phyloP scores from a whole-genome alignment of 2,797 vertebrate genomes.

The Acanthornis magna region DNA sequence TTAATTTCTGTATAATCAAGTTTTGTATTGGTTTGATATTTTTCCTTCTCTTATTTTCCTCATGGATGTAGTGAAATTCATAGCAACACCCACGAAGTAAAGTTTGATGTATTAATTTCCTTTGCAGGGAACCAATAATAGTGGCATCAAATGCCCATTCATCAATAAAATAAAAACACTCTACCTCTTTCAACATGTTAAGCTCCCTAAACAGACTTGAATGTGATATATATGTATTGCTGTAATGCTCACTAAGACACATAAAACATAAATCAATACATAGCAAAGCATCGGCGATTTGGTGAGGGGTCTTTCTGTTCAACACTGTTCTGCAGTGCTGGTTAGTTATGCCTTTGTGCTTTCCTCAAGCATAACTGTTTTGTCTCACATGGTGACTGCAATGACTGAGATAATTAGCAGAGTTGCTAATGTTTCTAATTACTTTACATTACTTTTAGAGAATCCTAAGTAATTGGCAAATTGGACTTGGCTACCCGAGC shows the following conservation, averaged over 20 bases:
- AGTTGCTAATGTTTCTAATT: background rate
- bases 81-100: background rate
- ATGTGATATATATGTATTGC: background rate
- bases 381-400: background rate
- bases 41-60: background rate
- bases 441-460: background rate
- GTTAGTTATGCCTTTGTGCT: background rate
- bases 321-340: background rate
- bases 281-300: background rate
- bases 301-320: background rate
- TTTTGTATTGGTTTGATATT: background rate
- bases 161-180: background rate
- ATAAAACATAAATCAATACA: background rate
- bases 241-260: background rate
- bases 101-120: background rate
- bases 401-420: background rate
- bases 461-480: background rate
- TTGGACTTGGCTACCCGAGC: background rate
- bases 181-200: background rate
- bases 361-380: background rate
- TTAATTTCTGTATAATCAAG: background rate
- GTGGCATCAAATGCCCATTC: background rate
- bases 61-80: slow-evolving; percentile 28
- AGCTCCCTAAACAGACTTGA: background rate
- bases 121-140: background rate